Conservation (phyloP, 2,113 vertebrate species). For the Chloropsis hardwickii region DNA sequence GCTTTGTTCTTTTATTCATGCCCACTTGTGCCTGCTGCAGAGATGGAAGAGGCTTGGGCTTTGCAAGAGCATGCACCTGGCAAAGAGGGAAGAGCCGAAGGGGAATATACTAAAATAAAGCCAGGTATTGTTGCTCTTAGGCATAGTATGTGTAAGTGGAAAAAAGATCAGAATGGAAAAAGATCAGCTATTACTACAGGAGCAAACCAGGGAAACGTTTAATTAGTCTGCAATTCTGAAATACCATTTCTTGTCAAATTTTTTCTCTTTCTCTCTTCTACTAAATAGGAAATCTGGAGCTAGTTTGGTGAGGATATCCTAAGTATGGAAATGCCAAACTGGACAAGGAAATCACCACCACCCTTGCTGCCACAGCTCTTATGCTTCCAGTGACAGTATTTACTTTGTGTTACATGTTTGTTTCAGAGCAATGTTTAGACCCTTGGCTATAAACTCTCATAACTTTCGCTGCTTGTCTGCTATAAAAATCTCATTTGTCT, state of each 20-base stretch:
- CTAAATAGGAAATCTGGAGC: neutral
- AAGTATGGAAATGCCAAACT: neutral
- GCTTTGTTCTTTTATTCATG: neutral
- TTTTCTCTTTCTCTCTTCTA: neutral
- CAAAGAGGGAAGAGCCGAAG: neutral
- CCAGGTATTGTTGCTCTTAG: neutral
- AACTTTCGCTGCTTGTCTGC: neutral
- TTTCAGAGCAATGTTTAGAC: neutral
- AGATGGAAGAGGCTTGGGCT: neutral
- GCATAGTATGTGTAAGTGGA: fast-evolving
- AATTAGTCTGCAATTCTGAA: neutral
- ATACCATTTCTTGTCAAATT: neutral
- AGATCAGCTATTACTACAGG: neutral
- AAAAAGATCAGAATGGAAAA: neutral
- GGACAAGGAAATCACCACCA: neutral
- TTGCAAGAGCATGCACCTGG: neutral
- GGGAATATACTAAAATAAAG: neutral
- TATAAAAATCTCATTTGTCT: neutral
- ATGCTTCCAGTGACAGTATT: neutral
- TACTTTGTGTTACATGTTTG: neutral
- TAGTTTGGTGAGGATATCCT: neutral
- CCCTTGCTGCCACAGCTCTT: neutral
- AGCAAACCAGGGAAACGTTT: neutral
- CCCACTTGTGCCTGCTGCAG: neutral
- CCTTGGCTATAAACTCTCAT: neutral